Evolutionary conservation across 37 sponge, comb jelly and placozoan genomes (phyloP), one percentile per base, ranked within the genome.

Genomic region (Beroe forskalii): DNA sequence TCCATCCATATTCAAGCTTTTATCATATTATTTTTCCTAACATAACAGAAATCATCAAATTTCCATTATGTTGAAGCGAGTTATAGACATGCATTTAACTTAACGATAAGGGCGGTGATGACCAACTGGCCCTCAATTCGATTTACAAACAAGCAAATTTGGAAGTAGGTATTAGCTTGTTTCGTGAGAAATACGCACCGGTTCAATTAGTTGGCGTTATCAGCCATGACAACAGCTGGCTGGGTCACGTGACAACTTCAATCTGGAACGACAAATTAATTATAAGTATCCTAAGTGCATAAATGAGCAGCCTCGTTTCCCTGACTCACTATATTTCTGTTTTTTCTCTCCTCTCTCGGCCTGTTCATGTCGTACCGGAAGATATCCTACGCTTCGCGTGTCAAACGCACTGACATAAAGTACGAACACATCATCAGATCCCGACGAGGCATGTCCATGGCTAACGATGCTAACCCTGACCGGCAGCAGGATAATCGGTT

Each of bases 361-460:
- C 12, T 48, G 12, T 6, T 35, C 39, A 69, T 69, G 72, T 69
- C 72, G 36, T 69, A 69, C 38, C 28, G 72, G 9, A 69, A 69
- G 72, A 69, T 69, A 1, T 69, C 72, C 8, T 69, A 69, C 72
- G 32, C 37, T 32, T 69, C 72, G 37, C 35, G 72, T 2, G 19
- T 69, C 72, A 27, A 69, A 33, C 36, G 72, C 2, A 69, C 72
- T 1, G 72, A 69, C 39, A 69, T 69, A 14, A 69, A 69, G 32
- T 69, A 69, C 72, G 72, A 69, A 37, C 72, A 69, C 72, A 69
- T 69, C 36, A 32, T 69, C 72, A 69, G 72, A 37, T 69, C 72
- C 3, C 17, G 38, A 32, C 35, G 72, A 19, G 72, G 72, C 20
- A 31, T 35, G 38, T 69, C 72, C 72, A 69, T 69, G 72, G 72